These are phyloP conservation scores for Drymonia ruficornis DNA, from an alignment of 2,888 invertebrate species.

Conservation along the genomic window DNA sequence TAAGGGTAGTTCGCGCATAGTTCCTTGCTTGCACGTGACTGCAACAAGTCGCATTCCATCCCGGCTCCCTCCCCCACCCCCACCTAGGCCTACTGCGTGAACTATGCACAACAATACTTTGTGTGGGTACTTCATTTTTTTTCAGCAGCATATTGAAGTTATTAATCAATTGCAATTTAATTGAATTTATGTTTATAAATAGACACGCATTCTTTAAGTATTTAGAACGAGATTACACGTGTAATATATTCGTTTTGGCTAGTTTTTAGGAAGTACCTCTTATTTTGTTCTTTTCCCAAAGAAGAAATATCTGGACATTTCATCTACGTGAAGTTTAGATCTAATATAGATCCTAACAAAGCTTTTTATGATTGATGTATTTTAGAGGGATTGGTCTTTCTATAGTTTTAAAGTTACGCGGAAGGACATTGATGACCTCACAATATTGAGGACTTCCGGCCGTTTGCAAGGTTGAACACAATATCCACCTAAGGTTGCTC, in stretches of 20 bases:
- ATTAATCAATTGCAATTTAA: too few relatives aligned
- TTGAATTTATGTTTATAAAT: too few relatives aligned
- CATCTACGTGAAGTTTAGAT: too few relatives aligned
- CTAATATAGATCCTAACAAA: too few relatives aligned
- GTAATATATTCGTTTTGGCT: too few relatives aligned
- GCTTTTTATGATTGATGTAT: too few relatives aligned
- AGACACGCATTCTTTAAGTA: too few relatives aligned
- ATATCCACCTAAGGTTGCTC: too few relatives aligned
- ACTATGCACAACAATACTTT: constrained; percentile 8
- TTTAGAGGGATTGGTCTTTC: not conserved
- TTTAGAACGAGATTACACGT: too few relatives aligned
- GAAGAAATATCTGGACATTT: too few relatives aligned
- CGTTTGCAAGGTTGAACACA: not conserved
- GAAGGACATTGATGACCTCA: constrained; percentile 1
- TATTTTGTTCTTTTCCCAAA: too few relatives aligned
- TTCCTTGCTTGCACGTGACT: constrained; percentile 65
- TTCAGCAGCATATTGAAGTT: not conserved
- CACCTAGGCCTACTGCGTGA: constrained; percentile 44
- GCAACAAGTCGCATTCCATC: constrained; percentile 73
- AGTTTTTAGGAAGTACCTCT: too few relatives aligned
- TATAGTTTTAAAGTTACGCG: not conserved
- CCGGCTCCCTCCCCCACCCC: constrained; percentile 38
- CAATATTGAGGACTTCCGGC: not conserved
- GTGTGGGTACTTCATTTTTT: not conserved
- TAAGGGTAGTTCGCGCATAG: constrained; percentile 47